Percentiles rank a stretch among this genome's conserved stretches.
Evolutionary conservation across 2,113 vertebrate genomes (phyloP).

Genomic region (Phoenicopterus ruber): DNA sequence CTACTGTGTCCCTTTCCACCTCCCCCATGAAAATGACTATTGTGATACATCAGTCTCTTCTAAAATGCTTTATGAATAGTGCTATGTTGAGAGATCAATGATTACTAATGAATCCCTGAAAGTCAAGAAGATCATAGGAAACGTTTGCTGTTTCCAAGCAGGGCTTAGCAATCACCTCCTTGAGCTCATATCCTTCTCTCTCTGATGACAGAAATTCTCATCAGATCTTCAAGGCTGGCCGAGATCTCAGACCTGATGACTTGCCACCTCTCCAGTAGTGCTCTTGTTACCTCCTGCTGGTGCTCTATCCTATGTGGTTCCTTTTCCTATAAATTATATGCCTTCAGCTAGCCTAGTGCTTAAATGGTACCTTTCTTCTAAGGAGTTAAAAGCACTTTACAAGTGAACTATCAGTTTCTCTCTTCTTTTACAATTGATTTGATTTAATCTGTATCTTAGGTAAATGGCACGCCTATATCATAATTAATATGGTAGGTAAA

Average conservation of each 20-base stretch:
- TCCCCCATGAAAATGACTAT: not conserved
- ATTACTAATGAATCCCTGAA: not conserved
- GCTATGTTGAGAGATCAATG: not conserved
- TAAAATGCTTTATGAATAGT: not conserved
- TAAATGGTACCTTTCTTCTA: not conserved
- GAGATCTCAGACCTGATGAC: not conserved
- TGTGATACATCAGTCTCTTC: not conserved
- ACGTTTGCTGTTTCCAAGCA: not conserved
- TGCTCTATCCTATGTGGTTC: not conserved
- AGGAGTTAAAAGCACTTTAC: not conserved
- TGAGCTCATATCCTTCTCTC: not conserved
- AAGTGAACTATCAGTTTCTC: not conserved
- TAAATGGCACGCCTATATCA: not conserved
- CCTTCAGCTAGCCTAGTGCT: not conserved
- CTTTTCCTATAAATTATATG: not conserved
- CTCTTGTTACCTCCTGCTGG: not conserved
- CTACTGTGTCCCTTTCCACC: not conserved
- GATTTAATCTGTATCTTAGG: not conserved
- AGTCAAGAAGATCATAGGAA: not conserved
- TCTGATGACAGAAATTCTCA: not conserved
- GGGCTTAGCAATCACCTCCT: not conserved
- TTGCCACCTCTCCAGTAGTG: not conserved
- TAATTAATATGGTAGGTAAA: not conserved
- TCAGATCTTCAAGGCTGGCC: not conserved
- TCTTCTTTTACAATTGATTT: not conserved